A percentile compares a stretch with the other conserved stretches of the same genome.
phyloP scores from a whole-genome alignment of 2,797 vertebrate species.

The Poecilia velifera region DNA sequence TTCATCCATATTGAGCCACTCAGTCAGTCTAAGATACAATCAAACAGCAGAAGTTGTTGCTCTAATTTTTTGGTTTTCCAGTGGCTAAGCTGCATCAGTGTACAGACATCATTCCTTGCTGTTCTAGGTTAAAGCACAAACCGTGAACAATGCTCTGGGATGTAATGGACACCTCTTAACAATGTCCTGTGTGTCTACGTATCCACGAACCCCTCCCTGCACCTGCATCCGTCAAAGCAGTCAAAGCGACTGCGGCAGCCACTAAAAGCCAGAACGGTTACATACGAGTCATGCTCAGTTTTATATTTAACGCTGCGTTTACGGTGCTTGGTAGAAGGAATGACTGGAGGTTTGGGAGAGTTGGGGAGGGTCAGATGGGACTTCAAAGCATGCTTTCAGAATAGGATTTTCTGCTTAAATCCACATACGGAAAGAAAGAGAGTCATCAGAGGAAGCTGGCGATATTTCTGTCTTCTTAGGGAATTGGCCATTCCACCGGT shows the following conservation, averaged over 20 bases:
- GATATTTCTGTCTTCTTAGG: conserved; percentile 68
- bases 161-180: conserved; percentile 20
- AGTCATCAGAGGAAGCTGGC: conserved; percentile 69
- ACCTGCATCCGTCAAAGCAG: conserved; percentile 35
- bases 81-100: conserved; percentile 47
- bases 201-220: background rate
- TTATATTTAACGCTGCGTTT: conserved; percentile 78
- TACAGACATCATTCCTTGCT: conserved; percentile 21
- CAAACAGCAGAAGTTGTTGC: conserved; percentile 59
- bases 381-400: conserved; percentile 80
- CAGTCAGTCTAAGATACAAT: conserved; percentile 52
- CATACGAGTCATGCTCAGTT: conserved; percentile 78
- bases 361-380: conserved; percentile 54
- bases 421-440: conserved; percentile 75
- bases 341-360: conserved; percentile 37
- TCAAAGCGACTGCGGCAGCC: conserved; percentile 64
- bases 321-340: conserved; percentile 49
- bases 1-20: conserved; percentile 42
- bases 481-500: conserved; percentile 66
- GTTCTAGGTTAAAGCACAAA: background rate
- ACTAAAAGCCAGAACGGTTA: conserved; percentile 68
- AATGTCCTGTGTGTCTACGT: conserved; percentile 4
- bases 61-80: conserved; percentile 61
- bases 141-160: background rate
- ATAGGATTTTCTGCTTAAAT: conserved; percentile 81